A percentile compares a stretch with the other conserved stretches of the same genome.
Conservation (phyloP, 1,140 invertebrate species). For the Drosophila sp. region DNA sequence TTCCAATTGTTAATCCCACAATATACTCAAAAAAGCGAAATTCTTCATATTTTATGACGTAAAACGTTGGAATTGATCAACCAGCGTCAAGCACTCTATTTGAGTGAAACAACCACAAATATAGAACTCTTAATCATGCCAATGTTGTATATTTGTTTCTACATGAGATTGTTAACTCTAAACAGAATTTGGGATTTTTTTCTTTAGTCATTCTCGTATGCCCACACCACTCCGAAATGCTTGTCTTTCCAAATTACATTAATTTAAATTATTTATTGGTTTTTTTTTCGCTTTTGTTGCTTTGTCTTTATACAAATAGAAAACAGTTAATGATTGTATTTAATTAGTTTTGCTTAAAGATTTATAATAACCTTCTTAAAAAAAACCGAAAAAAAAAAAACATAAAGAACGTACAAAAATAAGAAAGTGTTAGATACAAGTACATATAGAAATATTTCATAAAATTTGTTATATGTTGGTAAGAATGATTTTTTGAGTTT, state of each 20-base stretch:
- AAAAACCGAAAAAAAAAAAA: constrained; percentile 23
- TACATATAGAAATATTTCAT: constrained; percentile 21
- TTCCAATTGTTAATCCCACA: no score
- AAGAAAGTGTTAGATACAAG: constrained; percentile 27
- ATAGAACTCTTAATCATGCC: no score
- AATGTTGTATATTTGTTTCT: no score
- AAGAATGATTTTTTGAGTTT: constrained; percentile 25
- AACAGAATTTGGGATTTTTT: no score
- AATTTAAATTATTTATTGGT: constrained; percentile 39
- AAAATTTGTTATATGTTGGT: constrained; percentile 20
- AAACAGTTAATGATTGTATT: constrained; percentile 74
- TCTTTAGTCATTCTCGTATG: no score
- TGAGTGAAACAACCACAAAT: no score
- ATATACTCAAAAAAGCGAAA: no score
- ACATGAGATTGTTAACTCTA: no score
- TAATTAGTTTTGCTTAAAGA: constrained; percentile 37
- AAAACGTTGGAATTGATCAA: no score
- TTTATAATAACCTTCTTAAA: constrained; percentile 4
- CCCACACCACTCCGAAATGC: no score
- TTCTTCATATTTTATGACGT: no score
- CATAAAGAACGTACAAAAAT: constrained; percentile 32
- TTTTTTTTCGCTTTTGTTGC: constrained; percentile 42
- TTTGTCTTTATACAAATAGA: constrained; percentile 73
- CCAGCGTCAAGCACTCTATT: no score
- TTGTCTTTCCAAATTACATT: constrained; percentile 31